phyloP scores from a whole-genome alignment of 2,113 vertebrate species.

The Phodopus roborovskii region DNA sequence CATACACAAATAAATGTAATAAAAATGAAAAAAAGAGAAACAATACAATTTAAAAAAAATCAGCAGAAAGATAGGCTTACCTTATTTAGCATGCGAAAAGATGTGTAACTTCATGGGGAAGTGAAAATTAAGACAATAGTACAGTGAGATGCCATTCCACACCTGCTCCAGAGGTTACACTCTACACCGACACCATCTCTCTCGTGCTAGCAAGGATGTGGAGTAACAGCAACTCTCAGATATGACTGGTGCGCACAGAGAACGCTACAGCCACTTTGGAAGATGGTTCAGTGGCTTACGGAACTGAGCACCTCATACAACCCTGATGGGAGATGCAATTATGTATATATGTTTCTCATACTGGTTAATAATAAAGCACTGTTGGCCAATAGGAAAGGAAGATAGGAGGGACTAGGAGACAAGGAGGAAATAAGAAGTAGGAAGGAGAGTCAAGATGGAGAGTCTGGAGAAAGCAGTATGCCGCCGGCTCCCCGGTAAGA shows the following conservation, averaged over 20 bases:
- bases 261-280: background rate
- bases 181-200: background rate
- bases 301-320: background rate
- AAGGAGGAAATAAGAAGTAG: too few species aligned
- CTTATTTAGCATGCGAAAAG: background rate
- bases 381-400: too few species aligned
- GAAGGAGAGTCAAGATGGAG: too few species aligned
- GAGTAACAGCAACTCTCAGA: background rate
- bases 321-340: too few species aligned
- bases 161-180: accelerated
- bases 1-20: background rate
- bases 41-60: background rate
- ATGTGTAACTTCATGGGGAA: accelerated
- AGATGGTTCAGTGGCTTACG: background rate
- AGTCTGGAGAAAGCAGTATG: too few species aligned
- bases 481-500: too few species aligned
- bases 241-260: accelerated
- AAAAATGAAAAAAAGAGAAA: background rate
- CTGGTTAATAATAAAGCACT: too few species aligned
- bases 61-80: background rate
- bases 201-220: accelerated
- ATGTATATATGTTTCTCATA: too few species aligned
- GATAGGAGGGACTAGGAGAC: too few species aligned
- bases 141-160: accelerated
- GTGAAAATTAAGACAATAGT: background rate